A percentile compares a stretch with the other conserved stretches of the same genome.
Evolutionary conservation across 2,888 invertebrate genomes (phyloP).

Genomic region (Apodemia zela): DNA sequence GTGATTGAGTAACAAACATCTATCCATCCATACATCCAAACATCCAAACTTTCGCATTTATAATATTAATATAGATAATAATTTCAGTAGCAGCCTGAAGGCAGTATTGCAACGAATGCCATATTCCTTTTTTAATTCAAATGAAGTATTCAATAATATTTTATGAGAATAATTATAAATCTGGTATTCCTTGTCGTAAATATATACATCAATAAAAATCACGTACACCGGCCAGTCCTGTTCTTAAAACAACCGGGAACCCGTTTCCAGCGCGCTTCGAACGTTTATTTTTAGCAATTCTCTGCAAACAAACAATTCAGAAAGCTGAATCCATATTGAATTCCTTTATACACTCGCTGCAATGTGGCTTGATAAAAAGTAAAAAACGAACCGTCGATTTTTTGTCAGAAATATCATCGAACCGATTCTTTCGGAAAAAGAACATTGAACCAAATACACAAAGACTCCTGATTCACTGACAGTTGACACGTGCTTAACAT

Average conservation of each 20-base stretch:
- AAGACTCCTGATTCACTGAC: not conserved
- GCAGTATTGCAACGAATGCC: too few relatives aligned
- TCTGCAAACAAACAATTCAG: conserved; percentile 8
- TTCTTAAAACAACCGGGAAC: conserved; percentile 1
- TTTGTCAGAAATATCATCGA: not conserved
- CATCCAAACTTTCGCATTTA: too few relatives aligned
- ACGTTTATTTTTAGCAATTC: not conserved
- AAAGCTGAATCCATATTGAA: conserved; percentile 16
- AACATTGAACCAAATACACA: not conserved
- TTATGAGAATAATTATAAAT: not conserved
- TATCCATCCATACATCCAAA: too few relatives aligned
- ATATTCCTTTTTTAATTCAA: too few relatives aligned
- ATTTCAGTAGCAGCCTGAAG: too few relatives aligned
- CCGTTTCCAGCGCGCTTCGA: not conserved
- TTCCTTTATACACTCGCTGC: conserved; percentile 2
- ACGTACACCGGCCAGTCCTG: not conserved
- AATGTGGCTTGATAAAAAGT: not conserved
- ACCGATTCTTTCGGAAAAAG: not conserved
- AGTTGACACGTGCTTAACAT: too few relatives aligned
- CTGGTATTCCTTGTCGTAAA: not conserved
- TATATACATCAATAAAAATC: conserved; percentile 11
- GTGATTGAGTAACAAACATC: too few relatives aligned
- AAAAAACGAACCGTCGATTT: not conserved
- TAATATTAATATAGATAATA: too few relatives aligned
- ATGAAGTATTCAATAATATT: too few relatives aligned